Evolutionary conservation across 2,888 invertebrate species (phyloP).

Genomic region (Catocala sponsa): DNA sequence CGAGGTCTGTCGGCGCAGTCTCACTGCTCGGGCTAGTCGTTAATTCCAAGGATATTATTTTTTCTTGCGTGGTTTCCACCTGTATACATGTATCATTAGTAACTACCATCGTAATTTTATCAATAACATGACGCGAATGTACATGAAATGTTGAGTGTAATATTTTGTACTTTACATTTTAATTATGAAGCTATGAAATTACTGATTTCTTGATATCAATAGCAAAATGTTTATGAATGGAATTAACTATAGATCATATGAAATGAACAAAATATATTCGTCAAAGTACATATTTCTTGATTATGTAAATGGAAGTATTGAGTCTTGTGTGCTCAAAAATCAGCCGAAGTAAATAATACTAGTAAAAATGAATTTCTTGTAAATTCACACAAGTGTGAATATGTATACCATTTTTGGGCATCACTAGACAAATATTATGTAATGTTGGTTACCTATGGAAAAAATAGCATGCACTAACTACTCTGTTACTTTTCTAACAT

Average conservation of each 20-base stretch:
- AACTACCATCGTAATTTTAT: conserved; percentile 4
- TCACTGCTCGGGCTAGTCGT: conserved; percentile 90
- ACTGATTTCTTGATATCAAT: conserved; percentile 5
- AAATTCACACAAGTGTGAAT: too few species aligned
- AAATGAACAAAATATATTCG: background rate
- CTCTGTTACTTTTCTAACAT: conserved; percentile 32
- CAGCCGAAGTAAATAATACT: conserved; percentile 10
- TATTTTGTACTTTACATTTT: background rate
- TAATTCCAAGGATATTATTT: conserved; percentile 96
- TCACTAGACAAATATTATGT: conserved; percentile 10
- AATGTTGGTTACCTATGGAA: conserved; percentile 30
- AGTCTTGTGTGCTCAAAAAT: conserved; percentile 25
- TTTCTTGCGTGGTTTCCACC: conserved; percentile 97
- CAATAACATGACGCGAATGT: background rate
- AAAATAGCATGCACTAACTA: conserved; percentile 48
- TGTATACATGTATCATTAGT: conserved; percentile 60
- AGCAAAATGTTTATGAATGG: background rate
- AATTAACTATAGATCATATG: background rate
- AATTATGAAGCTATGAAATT: conserved; percentile 24
- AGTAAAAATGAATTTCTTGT: too few species aligned
- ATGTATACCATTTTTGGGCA: conserved; percentile 27
- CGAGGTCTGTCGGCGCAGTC: conserved; percentile 82
- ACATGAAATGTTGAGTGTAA: too few species aligned
- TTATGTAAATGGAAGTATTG: background rate
- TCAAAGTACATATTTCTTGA: background rate